Evolutionary conservation across 2,888 invertebrate species (phyloP).

Genomic region (Pristionchus japonicus): DNA sequence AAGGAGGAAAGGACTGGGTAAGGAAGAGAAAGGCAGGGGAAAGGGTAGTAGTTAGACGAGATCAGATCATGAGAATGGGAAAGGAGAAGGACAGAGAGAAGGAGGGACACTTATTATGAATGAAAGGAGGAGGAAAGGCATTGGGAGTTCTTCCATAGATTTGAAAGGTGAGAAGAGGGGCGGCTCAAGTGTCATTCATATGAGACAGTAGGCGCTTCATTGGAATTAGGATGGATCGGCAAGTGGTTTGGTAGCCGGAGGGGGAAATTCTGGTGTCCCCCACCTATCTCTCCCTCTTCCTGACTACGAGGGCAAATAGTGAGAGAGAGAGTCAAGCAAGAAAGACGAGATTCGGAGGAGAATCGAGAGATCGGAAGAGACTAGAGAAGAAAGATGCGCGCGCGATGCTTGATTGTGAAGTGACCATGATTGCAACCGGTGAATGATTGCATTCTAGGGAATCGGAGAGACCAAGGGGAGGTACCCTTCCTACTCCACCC

Average conservation of each 20-base stretch:
- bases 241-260: slow-evolving; percentile 34
- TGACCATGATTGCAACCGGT: slow-evolving; percentile 17
- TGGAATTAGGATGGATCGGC: slow-evolving; percentile 15
- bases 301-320: slow-evolving; percentile 33
- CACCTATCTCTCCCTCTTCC: neutral
- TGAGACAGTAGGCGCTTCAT: slow-evolving; percentile 17
- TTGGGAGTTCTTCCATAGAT: neutral
- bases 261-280: slow-evolving; percentile 35
- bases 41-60: slow-evolving; percentile 22
- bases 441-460: neutral
- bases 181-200: neutral
- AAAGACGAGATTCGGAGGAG: neutral
- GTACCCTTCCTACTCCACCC: slow-evolving; percentile 4
- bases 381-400: neutral
- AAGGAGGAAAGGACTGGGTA: neutral
- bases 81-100: neutral
- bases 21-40: slow-evolving; percentile 1
- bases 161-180: slow-evolving; percentile 33
- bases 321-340: slow-evolving; percentile 19
- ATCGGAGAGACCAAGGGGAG: neutral
- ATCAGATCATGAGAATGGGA: slow-evolving; percentile 28
- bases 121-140: neutral
- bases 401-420: neutral
- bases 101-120: slow-evolving; percentile 23
- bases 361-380: slow-evolving; percentile 3